Conservation (phyloP, 2,113 vertebrate species). For the Macquaria ambigua region DNA sequence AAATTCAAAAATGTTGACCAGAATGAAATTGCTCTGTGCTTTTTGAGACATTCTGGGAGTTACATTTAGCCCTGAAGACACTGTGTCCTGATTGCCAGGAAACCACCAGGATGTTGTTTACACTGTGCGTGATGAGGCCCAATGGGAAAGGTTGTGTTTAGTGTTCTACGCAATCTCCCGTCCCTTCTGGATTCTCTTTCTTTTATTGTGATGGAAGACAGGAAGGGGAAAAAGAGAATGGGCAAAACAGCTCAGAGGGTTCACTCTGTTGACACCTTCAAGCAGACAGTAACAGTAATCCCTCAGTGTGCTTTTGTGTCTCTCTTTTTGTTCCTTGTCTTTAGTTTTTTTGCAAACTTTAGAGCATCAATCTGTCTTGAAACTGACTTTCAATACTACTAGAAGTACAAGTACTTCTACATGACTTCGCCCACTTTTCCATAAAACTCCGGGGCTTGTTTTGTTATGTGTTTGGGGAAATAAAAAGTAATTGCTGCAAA, state of each 20-base stretch:
- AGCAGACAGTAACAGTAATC: not conserved
- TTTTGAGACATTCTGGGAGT: not conserved
- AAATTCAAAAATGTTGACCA: not conserved
- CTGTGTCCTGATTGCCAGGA: slow-evolving; percentile 35
- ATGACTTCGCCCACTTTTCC: not conserved
- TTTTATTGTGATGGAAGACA: slow-evolving; percentile 13
- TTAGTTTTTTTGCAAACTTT: not conserved
- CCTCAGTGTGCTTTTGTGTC: too few species aligned
- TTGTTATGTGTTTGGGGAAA: slow-evolving; percentile 29
- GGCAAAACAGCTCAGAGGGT: not conserved
- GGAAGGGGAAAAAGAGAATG: not conserved
- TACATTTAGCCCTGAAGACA: not conserved
- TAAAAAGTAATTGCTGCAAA: slow-evolving; percentile 23
- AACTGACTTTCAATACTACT: not conserved
- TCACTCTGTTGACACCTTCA: not conserved
- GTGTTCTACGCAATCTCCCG: not conserved
- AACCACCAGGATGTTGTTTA: slow-evolving; percentile 43
- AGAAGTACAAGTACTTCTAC: not conserved
- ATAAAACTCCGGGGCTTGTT: not conserved
- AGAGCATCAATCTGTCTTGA: not conserved
- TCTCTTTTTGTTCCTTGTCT: not conserved
- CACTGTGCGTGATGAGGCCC: slow-evolving; percentile 32
- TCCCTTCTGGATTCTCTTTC: slow-evolving; percentile 34
- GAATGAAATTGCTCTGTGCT: not conserved
- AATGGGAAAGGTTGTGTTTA: slow-evolving; percentile 13